Percentiles rank a stretch among this genome's conserved stretches.
Evolutionary conservation across 2,797 vertebrate species (phyloP).

Genomic region (Schizopygopsis pylzovi): DNA sequence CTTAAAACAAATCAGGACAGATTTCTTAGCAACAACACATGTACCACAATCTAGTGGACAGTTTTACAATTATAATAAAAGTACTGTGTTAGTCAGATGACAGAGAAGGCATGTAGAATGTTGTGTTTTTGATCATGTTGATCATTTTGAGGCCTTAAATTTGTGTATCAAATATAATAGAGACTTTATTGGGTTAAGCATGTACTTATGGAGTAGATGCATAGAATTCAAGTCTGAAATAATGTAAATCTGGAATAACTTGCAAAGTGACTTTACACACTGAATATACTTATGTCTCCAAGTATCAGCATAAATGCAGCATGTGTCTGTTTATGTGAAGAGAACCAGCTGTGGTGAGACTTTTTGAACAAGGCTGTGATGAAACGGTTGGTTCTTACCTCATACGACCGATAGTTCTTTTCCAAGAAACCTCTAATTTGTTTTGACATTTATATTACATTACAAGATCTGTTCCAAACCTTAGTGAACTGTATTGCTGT

Average conservation of each 20-base stretch:
- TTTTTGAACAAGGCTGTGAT: slow-evolving; percentile 44
- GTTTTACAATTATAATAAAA: not conserved
- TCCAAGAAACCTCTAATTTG: slow-evolving; percentile 35
- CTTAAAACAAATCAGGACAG: no score
- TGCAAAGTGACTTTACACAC: slow-evolving; percentile 12
- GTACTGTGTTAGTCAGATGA: not conserved
- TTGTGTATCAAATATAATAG: not conserved
- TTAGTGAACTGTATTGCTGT: not conserved
- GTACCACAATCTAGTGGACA: no score
- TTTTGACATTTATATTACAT: slow-evolving; percentile 40
- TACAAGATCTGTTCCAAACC: not conserved
- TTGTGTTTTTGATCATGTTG: not conserved
- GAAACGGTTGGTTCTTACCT: slow-evolving; percentile 37
- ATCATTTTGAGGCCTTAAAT: not conserved
- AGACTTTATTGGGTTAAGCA: not conserved
- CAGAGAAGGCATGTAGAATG: not conserved
- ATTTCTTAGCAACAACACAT: no score
- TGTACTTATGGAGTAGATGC: slow-evolving; percentile 6
- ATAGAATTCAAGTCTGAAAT: not conserved
- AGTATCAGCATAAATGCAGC: slow-evolving; percentile 24
- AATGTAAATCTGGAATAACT: not conserved
- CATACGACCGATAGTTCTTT: slow-evolving; percentile 42
- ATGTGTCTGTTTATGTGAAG: slow-evolving; percentile 38
- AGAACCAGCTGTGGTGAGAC: slow-evolving; percentile 43
- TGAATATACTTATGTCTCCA: slow-evolving; percentile 17